Evolutionary conservation across 1,140 invertebrate species (phyloP), one percentile per base, ranked within the genome.

Genomic region (Bombus superbus): DNA sequence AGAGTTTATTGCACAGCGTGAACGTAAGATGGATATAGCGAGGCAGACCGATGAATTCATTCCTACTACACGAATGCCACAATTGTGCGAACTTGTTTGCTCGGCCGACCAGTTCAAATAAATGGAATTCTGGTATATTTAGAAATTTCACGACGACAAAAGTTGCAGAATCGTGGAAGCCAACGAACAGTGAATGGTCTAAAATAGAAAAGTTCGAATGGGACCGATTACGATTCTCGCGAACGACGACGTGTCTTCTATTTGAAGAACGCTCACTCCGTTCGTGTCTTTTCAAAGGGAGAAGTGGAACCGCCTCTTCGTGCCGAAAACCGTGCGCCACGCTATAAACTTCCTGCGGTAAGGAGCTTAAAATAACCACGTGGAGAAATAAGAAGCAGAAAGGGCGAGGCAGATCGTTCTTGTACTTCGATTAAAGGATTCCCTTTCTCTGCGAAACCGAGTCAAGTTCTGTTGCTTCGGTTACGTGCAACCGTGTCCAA

Each of bases 321-420:
- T 69, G 78, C 59, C 77, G 62, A 77, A 90, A 90, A 89, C 86
- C 82, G 66, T 89, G 84, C 81, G 81, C 76, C 42, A 35, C 80
- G 90, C 81, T 85, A 87, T 90, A 90, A 91, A 90, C 84, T 91
- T 91, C 90, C 89, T 91, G 89, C 76, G 89, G 71, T 38, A 69
- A 79, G 79, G 42, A 47, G 86, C 87, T 91, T 76, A 90, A 91
- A 91, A 91, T 91, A 91, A 81, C 79, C 84, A 35, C 64, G 78
- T 13, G 53, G 32, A 73, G 80, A 74, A 88, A 76, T 74, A 75
- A 84, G 83, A 71, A 83, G 73, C 35, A 57, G 82, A 76, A 73
- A 66, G 69, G 78, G 77, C 81, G 44, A 83, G 79, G 35, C 69
- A 47, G n/a, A 71, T 87, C 75, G 74, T 87, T 90, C 80, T 85